A percentile compares a stretch with the other conserved stretches of the same genome.
phyloP scores from a whole-genome alignment of 2,113 vertebrate genomes.

The Chlorodrepanis virens region DNA sequence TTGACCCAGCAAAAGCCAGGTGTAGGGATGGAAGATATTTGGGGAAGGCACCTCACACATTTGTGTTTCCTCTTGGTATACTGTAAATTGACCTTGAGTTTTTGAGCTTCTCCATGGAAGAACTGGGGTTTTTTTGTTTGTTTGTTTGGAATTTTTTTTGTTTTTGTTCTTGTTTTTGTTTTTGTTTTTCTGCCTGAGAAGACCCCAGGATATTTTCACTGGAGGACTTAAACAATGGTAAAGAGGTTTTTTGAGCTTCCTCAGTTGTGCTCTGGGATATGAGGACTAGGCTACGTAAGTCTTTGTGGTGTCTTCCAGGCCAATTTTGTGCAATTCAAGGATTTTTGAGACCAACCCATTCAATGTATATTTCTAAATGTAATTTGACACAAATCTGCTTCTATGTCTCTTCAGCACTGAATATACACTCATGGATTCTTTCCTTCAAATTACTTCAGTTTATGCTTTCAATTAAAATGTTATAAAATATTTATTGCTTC shows the following conservation, averaged over 20 bases:
- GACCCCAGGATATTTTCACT: not conserved
- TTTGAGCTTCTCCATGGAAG: not conserved
- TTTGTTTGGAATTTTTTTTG: not conserved
- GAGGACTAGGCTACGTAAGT: not conserved
- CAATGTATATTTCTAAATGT: not conserved
- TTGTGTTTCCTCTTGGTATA: not conserved
- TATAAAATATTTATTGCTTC: conserved; percentile 41
- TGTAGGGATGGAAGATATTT: not conserved
- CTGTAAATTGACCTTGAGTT: not conserved
- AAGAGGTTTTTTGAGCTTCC: not conserved
- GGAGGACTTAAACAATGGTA: not conserved
- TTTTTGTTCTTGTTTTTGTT: not conserved
- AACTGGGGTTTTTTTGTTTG: not conserved
- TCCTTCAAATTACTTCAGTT: not conserved
- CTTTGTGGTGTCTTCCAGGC: not conserved
- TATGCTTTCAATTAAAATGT: conserved; percentile 46
- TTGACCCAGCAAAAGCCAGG: not conserved
- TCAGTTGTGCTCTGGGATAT: not conserved
- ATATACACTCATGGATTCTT: not conserved
- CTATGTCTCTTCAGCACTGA: not conserved
- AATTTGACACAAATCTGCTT: not conserved
- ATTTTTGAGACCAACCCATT: not conserved
- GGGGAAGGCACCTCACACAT: not conserved
- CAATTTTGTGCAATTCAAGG: not conserved
- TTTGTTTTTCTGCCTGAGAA: not conserved